Percentiles rank a stretch among this genome's conserved stretches.
phyloP scores from a whole-genome alignment of 2,113 vertebrate species.

The Cervus canadensis region DNA sequence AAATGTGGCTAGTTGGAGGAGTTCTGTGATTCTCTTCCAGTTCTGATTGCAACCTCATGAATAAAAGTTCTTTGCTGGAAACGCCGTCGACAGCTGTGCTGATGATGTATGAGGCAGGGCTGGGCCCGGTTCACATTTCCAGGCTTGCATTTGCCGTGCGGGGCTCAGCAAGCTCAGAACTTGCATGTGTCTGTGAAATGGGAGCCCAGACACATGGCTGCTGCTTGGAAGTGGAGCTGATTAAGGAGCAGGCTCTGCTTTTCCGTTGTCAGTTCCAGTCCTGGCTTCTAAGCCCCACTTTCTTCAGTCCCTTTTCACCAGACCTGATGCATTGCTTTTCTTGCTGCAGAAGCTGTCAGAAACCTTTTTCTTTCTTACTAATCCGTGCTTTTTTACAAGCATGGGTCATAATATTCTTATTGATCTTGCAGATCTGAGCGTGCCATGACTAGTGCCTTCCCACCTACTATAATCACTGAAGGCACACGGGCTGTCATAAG shows the following conservation, averaged over 20 bases:
- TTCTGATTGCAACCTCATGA: neutral
- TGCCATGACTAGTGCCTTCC: neutral
- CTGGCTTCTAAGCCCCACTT: neutral
- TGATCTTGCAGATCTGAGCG: slow-evolving; percentile 39
- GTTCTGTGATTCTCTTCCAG: neutral
- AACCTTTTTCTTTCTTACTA: neutral
- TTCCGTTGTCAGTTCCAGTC: neutral
- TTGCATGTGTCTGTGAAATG: slow-evolving; percentile 11
- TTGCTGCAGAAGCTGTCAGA: neutral
- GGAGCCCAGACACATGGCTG: neutral
- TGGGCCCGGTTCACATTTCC: neutral
- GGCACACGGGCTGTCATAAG: neutral
- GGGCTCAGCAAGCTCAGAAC: neutral
- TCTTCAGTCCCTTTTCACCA: neutral
- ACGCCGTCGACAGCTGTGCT: neutral
- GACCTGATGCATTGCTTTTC: neutral
- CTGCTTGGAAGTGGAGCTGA: neutral
- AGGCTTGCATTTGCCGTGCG: neutral
- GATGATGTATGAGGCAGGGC: neutral
- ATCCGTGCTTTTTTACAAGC: neutral
- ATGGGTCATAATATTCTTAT: neutral
- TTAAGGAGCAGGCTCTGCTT: neutral
- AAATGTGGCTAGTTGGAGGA: neutral
- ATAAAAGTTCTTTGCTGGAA: neutral
- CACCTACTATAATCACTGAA: neutral